These are phyloP conservation scores for Melanocharis versteri DNA, from an alignment of 2,113 vertebrate species.

Conservation along the genomic window DNA sequence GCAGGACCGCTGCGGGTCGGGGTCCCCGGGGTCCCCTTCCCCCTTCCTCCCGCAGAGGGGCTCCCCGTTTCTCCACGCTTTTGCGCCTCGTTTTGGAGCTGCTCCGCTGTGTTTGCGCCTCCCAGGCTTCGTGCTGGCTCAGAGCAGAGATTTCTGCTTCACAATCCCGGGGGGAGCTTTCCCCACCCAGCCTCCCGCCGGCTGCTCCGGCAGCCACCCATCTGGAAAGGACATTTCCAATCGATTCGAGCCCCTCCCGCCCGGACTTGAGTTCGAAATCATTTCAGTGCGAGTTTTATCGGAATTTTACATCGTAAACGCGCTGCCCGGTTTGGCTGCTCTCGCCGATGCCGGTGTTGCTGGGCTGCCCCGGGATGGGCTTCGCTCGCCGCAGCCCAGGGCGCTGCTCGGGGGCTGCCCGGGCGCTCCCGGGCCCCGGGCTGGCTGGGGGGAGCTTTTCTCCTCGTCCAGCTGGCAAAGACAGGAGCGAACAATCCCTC, in stretches of 20 bases:
- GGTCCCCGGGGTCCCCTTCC: neutral
- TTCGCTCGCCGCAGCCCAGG: fast-evolving
- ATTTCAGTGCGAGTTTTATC: slow-evolving; percentile 10
- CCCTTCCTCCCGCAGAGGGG: fast-evolving
- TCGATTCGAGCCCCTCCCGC: neutral
- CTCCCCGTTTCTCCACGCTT: fast-evolving
- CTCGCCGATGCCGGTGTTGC: neutral
- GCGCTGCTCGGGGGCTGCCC: neutral
- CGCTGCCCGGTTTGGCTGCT: neutral
- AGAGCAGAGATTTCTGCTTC: neutral
- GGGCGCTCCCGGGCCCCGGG: fast-evolving
- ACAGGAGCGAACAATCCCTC: neutral
- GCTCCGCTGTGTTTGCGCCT: neutral
- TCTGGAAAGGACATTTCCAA: neutral
- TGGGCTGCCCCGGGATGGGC: neutral
- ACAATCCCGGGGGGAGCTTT: neutral
- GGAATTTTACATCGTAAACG: neutral
- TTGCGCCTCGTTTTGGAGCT: neutral
- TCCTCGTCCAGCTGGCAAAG: fast-evolving
- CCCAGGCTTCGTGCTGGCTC: neutral
- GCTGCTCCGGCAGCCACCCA: neutral
- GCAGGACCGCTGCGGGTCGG: fast-evolving
- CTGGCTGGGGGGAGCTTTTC: neutral
- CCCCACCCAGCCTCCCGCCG: neutral
- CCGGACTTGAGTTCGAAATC: neutral